Conservation (phyloP, 2,888 invertebrate genomes). For the Dilophus febrilis region DNA sequence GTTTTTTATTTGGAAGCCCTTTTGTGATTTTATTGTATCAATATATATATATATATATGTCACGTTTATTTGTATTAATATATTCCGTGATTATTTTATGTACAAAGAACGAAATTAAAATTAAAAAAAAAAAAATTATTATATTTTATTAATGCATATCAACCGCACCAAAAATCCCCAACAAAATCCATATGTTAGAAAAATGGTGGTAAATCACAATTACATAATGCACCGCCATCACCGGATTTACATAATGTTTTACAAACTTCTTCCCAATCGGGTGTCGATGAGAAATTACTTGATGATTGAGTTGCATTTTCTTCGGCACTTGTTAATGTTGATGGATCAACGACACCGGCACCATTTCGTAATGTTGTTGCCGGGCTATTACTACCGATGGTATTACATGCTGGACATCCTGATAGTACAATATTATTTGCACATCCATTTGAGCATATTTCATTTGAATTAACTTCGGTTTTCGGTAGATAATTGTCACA, state of each 20-base stretch:
- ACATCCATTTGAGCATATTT: too few relatives aligned
- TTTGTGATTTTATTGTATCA: conserved; percentile 28
- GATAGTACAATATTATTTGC: not conserved
- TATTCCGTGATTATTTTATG: not conserved
- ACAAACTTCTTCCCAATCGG: conserved; percentile 49
- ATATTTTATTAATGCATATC: not conserved
- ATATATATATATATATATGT: too few relatives aligned
- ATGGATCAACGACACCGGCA: not conserved
- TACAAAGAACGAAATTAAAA: not conserved
- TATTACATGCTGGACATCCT: not conserved
- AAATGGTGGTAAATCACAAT: conserved; percentile 52
- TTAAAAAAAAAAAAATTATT: not conserved
- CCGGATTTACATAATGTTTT: conserved; percentile 44
- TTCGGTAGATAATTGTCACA: too few relatives aligned
- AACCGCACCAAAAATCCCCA: not conserved
- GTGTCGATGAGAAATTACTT: conserved; percentile 14
- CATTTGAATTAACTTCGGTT: too few relatives aligned
- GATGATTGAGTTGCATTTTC: not conserved
- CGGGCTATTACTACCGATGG: not conserved
- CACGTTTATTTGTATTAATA: conserved; percentile 15
- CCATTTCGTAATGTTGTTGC: not conserved
- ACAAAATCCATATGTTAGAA: conserved; percentile 11
- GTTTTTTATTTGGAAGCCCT: conserved; percentile 23
- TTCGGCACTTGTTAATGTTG: not conserved
- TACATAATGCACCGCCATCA: conserved; percentile 58